Evolutionary conservation across 2,797 vertebrate genomes (phyloP), one percentile per base, ranked within the genome.

Genomic region (Strix occidentalis): DNA sequence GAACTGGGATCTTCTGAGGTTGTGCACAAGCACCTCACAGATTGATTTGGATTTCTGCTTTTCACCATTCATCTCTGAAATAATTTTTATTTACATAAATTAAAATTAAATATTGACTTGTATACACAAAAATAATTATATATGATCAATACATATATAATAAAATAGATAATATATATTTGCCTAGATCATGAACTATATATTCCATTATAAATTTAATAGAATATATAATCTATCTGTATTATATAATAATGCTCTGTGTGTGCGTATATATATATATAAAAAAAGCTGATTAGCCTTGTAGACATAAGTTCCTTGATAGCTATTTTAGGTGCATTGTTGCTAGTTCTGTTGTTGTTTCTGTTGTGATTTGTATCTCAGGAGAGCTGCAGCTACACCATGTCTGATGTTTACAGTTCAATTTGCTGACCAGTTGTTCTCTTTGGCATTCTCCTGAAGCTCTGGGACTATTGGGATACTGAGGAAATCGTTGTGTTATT

Each of bases 1-100:
- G 46, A 43, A 23, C 26, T 31, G 20, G 16, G 31, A 31, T 79
- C 69, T 84, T 88, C 35, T 65, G 54, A 75, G 14, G 18, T 78
- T 78, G n/a, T 74, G 29, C 76, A 61, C n/a, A 60, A 39, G 64
- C 75, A 87, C 26, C 51, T 94, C 61, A 58, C 26, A 60, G 23
- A 28, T 94, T 83, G 33, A n/a, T 77, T 71, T 68, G 50, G 15
- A 50, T 90, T 88, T 95, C 72, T 88, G 53, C 16, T 19, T 88
- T 71, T 93, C 61, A 75, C 18, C 10, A 21, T 77, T 88, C 45
- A 70, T 75, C 28, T 93, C 75, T 70, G 20, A 77, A 85, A 70
- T 45, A 18, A 26, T 71, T 87, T 64, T 64, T 58, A 56, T 64
- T 51, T 64, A 13, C 53, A 48, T 48, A 56, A 60, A 61, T 68